Evolutionary conservation across 2,888 invertebrate species (phyloP).

Genomic region (Hypsopygia costalis): DNA sequence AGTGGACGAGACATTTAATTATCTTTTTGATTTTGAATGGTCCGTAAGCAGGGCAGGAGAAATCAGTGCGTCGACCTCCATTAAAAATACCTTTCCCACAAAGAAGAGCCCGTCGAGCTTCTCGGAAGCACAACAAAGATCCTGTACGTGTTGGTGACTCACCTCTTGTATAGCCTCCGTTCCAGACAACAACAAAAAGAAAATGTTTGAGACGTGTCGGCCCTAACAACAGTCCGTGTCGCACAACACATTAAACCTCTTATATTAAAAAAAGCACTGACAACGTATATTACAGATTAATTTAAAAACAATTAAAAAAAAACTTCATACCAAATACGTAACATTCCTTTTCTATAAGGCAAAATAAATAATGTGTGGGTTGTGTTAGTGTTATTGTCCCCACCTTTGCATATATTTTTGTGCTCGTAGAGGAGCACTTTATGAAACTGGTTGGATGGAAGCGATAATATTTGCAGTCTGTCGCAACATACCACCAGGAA

Average conservation of each 20-base stretch:
- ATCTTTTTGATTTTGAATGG: constrained; percentile 37
- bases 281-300: no score
- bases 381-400: background rate
- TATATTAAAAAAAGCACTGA: no score
- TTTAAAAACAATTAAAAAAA: background rate
- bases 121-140: constrained; percentile 78
- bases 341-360: background rate
- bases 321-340: background rate
- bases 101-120: constrained; percentile 62
- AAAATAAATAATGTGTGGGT: background rate
- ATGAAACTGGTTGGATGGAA: background rate
- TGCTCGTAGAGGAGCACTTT: background rate
- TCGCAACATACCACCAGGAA: background rate
- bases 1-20: constrained; percentile 40
- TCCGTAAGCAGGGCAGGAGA: constrained; percentile 53
- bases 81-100: constrained; percentile 71
- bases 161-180: constrained; percentile 46
- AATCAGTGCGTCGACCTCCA: constrained; percentile 69
- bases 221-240: constrained; percentile 11
- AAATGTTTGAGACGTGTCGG: constrained; percentile 23
- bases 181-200: constrained; percentile 52
- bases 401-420: background rate
- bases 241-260: constrained; percentile 17
- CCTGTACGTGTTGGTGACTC: constrained; percentile 69
- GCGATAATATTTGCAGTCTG: background rate